Conservation (phyloP, 2,888 invertebrate genomes). For the Rhagophthalmus giganteus region DNA sequence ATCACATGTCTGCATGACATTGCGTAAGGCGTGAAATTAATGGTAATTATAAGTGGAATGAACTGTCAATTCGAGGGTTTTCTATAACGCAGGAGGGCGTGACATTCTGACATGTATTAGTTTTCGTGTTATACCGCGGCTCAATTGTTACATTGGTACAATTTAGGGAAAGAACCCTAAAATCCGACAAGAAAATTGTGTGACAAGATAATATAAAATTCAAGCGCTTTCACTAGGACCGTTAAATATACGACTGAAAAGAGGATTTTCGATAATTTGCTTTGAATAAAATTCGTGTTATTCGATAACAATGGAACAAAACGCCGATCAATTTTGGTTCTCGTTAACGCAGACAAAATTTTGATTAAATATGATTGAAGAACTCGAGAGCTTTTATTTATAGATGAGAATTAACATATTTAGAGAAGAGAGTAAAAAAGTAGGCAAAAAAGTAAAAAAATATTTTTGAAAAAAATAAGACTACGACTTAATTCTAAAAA, state of each 20-base stretch:
- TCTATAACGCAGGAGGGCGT: slow-evolving; percentile 48
- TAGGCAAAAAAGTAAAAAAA: too few relatives aligned
- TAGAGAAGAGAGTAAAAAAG: too few relatives aligned
- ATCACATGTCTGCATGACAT: slow-evolving; percentile 37
- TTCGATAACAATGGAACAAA: too few relatives aligned
- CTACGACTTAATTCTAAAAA: too few relatives aligned
- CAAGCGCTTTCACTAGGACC: not conserved
- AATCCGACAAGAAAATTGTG: slow-evolving; percentile 2
- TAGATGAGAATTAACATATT: too few relatives aligned
- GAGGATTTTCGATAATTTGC: too few relatives aligned
- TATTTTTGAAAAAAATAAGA: too few relatives aligned
- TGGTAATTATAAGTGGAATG: slow-evolving; percentile 53
- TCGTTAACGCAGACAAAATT: too few relatives aligned
- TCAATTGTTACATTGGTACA: slow-evolving; percentile 23
- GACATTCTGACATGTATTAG: slow-evolving; percentile 49
- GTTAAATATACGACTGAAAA: not conserved
- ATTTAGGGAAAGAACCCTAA: slow-evolving; percentile 10
- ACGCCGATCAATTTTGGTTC: too few relatives aligned
- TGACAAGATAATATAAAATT: not conserved
- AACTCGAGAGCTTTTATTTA: too few relatives aligned
- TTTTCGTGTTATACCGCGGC: slow-evolving; percentile 34
- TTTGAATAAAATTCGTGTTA: too few relatives aligned
- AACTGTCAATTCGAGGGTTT: slow-evolving; percentile 54
- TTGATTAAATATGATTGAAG: too few relatives aligned
- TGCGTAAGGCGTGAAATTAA: slow-evolving; percentile 53